Evolutionary conservation across 2,888 invertebrate genomes (phyloP).

Genomic region (Labia minor): DNA sequence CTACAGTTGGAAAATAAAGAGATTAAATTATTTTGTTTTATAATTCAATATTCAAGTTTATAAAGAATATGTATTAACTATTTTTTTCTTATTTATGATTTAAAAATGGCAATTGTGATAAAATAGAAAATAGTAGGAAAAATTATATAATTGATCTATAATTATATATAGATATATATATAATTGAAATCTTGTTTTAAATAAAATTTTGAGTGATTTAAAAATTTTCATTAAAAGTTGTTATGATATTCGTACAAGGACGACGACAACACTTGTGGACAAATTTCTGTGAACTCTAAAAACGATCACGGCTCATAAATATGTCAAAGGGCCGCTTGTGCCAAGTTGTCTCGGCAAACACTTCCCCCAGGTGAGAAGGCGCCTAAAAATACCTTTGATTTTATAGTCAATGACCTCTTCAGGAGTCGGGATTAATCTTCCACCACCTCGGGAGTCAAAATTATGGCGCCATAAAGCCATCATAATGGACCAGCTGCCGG

Average conservation of each 20-base stretch:
- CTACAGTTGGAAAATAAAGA: no score
- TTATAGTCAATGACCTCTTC: constrained; percentile 4
- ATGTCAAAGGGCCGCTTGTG: not conserved
- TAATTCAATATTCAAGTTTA: no score
- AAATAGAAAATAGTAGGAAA: no score
- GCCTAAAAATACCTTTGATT: not conserved
- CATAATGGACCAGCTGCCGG: not conserved
- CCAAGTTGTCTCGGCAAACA: not conserved
- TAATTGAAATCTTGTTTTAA: no score
- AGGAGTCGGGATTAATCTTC: not conserved
- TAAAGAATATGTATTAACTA: no score
- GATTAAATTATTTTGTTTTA: no score
- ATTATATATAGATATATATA: no score
- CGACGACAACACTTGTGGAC: not conserved
- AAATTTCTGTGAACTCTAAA: not conserved
- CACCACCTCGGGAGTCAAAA: not conserved
- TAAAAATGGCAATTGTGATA: no score
- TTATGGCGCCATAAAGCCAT: constrained; percentile 13
- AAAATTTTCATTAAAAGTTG: no score
- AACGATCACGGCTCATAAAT: constrained; percentile 5
- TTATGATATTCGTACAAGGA: not conserved
- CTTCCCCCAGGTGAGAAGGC: not conserved
- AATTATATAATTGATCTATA: no score
- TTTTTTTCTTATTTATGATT: no score
- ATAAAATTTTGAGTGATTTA: no score